Conservation (phyloP, 2,797 vertebrate species). For the Urophycis tenuis region DNA sequence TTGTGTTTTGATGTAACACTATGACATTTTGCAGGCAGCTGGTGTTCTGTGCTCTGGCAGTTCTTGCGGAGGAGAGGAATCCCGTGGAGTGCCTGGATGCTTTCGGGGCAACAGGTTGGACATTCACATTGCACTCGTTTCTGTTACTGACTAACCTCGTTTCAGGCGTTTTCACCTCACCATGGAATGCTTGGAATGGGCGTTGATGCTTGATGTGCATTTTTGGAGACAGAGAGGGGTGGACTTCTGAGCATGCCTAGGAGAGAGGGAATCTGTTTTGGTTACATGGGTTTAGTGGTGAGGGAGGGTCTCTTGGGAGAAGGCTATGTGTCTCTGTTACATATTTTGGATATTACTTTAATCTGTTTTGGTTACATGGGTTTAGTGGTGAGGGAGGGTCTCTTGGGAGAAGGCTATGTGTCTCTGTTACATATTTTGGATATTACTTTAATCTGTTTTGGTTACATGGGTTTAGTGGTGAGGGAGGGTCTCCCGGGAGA, state of each 20-base stretch:
- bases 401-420: too few species aligned
- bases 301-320: background rate
- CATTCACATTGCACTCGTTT: background rate
- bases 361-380: too few species aligned
- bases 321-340: too few species aligned
- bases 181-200: background rate
- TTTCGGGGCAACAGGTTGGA: conserved; percentile 90
- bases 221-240: background rate
- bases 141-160: background rate
- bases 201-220: background rate
- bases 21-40: conserved; percentile 77
- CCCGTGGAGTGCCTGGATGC: conserved; percentile 93
- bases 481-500: background rate
- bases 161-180: background rate
- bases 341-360: too few species aligned
- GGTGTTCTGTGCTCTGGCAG: conserved; percentile 86
- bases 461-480: too few species aligned
- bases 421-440: too few species aligned
- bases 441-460: too few species aligned
- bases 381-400: too few species aligned
- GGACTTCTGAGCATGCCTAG: too few species aligned
- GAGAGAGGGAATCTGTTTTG: too few species aligned
- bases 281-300: background rate
- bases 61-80: conserved; percentile 81
- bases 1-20: background rate